Conservation (phyloP, 2,113 vertebrate species). For the Brachyhypopomus occidentalis region DNA sequence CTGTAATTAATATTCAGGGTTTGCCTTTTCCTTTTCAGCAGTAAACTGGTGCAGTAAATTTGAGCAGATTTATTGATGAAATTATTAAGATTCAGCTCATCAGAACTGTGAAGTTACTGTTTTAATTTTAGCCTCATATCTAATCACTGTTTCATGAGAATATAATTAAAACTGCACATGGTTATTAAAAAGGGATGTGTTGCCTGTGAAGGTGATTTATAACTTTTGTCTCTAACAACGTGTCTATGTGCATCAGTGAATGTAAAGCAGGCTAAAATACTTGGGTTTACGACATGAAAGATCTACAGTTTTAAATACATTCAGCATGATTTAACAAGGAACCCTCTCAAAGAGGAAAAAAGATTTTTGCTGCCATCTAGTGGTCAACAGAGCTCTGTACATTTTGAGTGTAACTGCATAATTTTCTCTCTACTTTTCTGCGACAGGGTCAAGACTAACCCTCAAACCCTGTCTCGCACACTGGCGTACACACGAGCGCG, state of each 20-base stretch:
- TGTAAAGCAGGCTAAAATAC: neutral
- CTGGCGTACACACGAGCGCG: too few species aligned
- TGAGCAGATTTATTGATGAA: neutral
- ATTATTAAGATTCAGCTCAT: neutral
- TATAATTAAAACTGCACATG: slow-evolving; percentile 23
- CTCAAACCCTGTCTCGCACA: too few species aligned
- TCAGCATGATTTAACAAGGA: too few species aligned
- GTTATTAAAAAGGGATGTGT: slow-evolving; percentile 38
- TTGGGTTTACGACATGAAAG: neutral
- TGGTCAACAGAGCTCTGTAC: neutral
- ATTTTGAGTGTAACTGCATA: neutral
- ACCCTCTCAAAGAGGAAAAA: neutral
- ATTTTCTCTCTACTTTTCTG: neutral
- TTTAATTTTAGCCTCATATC: slow-evolving; percentile 31
- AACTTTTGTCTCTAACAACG: slow-evolving; percentile 23
- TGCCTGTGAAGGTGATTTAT: slow-evolving; percentile 17
- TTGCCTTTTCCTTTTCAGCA: slow-evolving; percentile 1
- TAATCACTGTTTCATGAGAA: slow-evolving; percentile 14
- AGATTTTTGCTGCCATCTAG: slow-evolving; percentile 40
- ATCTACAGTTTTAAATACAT: too few species aligned
- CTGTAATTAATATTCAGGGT: neutral
- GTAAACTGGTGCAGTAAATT: slow-evolving; percentile 23
- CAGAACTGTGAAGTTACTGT: slow-evolving; percentile 8
- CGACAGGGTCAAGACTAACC: neutral
- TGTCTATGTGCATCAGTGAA: slow-evolving; percentile 6